These are phyloP conservation scores for Sycobia sp. DNA, from an alignment of 1,140 invertebrate species.

Conservation along the genomic window DNA sequence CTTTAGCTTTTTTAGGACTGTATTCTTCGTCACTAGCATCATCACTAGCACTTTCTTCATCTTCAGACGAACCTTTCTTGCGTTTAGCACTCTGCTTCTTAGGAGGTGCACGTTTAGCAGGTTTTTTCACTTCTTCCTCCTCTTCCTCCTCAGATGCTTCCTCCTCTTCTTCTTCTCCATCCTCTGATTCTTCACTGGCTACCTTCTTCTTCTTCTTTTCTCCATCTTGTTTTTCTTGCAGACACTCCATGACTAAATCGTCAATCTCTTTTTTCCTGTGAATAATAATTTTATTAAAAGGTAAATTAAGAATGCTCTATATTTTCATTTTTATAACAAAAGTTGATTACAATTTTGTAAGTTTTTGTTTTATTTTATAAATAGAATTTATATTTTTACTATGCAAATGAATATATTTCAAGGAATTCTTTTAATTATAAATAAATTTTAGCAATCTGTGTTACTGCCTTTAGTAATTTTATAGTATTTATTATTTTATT, in stretches of 20 bases:
- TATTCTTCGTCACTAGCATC: slow-evolving; percentile 73
- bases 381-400: not conserved
- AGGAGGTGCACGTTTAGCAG: slow-evolving; percentile 63
- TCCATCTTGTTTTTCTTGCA: slow-evolving; percentile 66
- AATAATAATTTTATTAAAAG: not conserved
- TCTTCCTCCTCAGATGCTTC: slow-evolving; percentile 66
- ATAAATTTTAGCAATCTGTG: no score
- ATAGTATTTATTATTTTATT: no score
- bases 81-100: slow-evolving; percentile 60
- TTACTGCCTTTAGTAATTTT: no score
- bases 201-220: slow-evolving; percentile 64
- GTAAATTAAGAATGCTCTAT: no score
- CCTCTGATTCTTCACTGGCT: slow-evolving; percentile 64
- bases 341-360: no score
- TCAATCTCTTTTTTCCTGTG: slow-evolving; percentile 82
- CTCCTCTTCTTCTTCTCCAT: slow-evolving; percentile 69
- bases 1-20: slow-evolving; percentile 66
- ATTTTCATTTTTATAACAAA: no score
- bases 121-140: slow-evolving; percentile 67
- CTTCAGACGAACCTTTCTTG: slow-evolving; percentile 66
- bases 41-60: slow-evolving; percentile 68
- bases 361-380: not conserved
- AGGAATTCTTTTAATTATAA: not conserved
- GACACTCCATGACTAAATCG: slow-evolving; percentile 78
- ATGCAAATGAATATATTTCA: not conserved